Conservation (phyloP, 2,888 invertebrate species). For the Leptinotarsa haldemani region DNA sequence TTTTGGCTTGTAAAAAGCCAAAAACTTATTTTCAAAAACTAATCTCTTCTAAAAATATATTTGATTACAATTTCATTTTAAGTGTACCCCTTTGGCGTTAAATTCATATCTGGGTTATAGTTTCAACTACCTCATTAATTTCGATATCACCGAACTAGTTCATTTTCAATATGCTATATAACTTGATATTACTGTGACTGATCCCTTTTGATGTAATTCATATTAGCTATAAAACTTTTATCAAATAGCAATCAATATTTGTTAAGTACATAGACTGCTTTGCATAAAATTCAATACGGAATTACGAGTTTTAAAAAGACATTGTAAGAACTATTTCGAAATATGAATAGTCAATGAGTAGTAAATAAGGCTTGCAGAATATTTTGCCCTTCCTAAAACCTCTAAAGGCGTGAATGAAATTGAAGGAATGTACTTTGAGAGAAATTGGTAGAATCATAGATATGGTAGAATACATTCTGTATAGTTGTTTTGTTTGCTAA, state of each 20-base stretch:
- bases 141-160: background rate
- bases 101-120: background rate
- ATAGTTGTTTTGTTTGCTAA: no score
- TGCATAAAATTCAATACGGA: constrained; percentile 58
- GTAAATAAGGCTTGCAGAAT: background rate
- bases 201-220: constrained; percentile 31
- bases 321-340: background rate
- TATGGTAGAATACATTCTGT: no score
- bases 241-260: constrained; percentile 10
- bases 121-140: background rate
- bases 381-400: background rate
- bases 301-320: constrained; percentile 43
- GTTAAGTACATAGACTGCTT: constrained; percentile 52
- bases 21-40: no score
- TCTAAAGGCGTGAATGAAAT: background rate
- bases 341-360: constrained; percentile 11
- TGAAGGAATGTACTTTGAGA: no score
- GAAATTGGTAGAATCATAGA: no score
- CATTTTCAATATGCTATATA: background rate
- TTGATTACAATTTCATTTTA: no score
- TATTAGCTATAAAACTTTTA: constrained; percentile 28
- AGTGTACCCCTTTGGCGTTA: no score
- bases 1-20: no score
- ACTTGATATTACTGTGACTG: constrained; percentile 23
- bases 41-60: no score